Evolutionary conservation across 1,140 invertebrate species (phyloP).

Genomic region (Ips typographus): DNA sequence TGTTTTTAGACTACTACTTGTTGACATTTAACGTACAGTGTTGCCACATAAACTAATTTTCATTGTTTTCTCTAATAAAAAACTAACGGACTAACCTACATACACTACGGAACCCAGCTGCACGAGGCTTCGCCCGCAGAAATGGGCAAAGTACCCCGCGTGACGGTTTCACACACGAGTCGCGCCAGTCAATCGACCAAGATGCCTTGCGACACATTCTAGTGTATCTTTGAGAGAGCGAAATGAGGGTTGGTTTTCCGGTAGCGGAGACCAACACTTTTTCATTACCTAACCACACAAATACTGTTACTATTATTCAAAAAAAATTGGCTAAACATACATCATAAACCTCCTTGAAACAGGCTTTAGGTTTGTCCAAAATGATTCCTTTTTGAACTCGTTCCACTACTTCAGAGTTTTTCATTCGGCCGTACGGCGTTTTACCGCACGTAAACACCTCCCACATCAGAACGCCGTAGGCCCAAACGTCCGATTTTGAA

Average conservation of each 20-base stretch:
- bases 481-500: slow-evolving; percentile 96
- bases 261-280: background rate
- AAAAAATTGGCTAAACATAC: background rate
- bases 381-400: slow-evolving; percentile 65
- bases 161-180: slow-evolving; percentile 48
- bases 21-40: too few relatives aligned
- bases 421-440: slow-evolving; percentile 93
- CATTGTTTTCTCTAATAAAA: too few relatives aligned
- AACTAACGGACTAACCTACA: too few relatives aligned
- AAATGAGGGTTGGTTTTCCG: slow-evolving; percentile 68
- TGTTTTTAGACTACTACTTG: too few relatives aligned
- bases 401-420: slow-evolving; percentile 89
- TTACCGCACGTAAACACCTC: slow-evolving; percentile 94
- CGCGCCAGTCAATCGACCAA: slow-evolving; percentile 53
- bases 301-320: background rate
- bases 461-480: slow-evolving; percentile 96
- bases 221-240: slow-evolving; percentile 79
- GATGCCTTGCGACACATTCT: slow-evolving; percentile 64
- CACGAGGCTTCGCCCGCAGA: slow-evolving; percentile 55
- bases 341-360: slow-evolving; percentile 4
- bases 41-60: too few relatives aligned
- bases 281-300: background rate
- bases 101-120: slow-evolving; percentile 33
- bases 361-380: background rate
- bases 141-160: slow-evolving; percentile 46